These are phyloP conservation scores for Fragum sueziense DNA, from an alignment of 2,888 invertebrate genomes.

Conservation along the genomic window DNA sequence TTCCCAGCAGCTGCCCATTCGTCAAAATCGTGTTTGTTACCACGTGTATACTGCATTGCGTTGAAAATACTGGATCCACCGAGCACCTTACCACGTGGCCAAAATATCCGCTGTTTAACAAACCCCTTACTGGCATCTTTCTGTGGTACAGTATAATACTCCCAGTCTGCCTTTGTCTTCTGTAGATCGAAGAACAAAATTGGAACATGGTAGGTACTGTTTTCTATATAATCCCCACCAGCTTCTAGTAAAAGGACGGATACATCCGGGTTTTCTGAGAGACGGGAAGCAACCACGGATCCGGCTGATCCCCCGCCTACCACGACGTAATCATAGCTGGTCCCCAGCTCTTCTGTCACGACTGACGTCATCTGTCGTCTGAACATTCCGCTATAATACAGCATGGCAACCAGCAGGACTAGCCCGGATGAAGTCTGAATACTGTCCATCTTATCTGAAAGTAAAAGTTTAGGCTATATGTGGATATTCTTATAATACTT, in stretches of 20 bases:
- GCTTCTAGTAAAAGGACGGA: conserved; percentile 50
- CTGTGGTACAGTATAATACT: conserved; percentile 55
- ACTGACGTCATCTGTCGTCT: conserved; percentile 28
- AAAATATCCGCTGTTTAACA: conserved; percentile 34
- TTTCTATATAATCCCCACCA: conserved; percentile 49
- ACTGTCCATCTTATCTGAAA: conserved; percentile 7
- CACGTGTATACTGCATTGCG: conserved; percentile 53
- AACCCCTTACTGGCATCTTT: conserved; percentile 42
- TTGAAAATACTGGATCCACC: conserved; percentile 57
- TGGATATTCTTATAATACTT: no score
- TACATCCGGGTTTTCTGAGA: conserved; percentile 47
- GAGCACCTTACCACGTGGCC: conserved; percentile 54
- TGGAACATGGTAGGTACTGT: conserved; percentile 45
- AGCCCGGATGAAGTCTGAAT: not conserved
- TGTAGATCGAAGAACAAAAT: conserved; percentile 45
- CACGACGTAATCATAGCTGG: conserved; percentile 54
- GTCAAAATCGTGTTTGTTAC: conserved; percentile 48
- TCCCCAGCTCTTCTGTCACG: conserved; percentile 34
- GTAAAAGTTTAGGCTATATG: no score
- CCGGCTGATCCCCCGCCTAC: conserved; percentile 48
- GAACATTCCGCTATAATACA: conserved; percentile 15
- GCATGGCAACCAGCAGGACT: not conserved
- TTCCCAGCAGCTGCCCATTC: conserved; percentile 51
- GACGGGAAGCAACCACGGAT: conserved; percentile 49
- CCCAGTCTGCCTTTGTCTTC: conserved; percentile 50